Conservation (phyloP, 2,113 vertebrate species). For the Cyanistes caeruleus region DNA sequence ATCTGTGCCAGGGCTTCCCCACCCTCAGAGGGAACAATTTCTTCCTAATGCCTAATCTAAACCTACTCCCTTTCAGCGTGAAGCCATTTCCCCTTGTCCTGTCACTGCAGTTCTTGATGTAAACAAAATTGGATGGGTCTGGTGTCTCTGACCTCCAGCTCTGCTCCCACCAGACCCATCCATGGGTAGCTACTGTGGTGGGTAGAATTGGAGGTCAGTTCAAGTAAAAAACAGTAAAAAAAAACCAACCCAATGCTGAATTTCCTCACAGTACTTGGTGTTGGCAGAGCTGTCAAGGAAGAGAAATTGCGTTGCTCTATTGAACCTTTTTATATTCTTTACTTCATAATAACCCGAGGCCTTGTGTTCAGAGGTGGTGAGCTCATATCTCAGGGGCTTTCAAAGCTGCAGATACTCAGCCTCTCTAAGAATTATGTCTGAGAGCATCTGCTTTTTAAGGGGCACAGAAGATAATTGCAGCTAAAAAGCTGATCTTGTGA, state of each 20-base stretch:
- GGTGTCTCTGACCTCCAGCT: neutral
- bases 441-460: neutral
- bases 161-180: neutral
- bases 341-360: neutral
- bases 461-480: neutral
- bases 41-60: neutral
- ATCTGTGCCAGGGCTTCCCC: accelerated
- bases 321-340: neutral
- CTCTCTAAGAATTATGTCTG: neutral
- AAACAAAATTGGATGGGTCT: neutral
- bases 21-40: neutral
- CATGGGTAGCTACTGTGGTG: accelerated
- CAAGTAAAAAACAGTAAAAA: neutral
- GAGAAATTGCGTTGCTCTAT: neutral
- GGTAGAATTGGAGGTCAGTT: neutral
- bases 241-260: accelerated
- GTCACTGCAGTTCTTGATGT: neutral
- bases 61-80: neutral
- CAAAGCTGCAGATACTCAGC: neutral
- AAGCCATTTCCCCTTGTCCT: neutral
- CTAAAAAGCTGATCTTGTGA: neutral
- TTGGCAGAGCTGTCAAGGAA: neutral
- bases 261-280: neutral
- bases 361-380: neutral
- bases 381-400: slow-evolving; percentile 1